Evolutionary conservation across 2,888 invertebrate genomes (phyloP).

Genomic region (Neoitamus cyanurus): DNA sequence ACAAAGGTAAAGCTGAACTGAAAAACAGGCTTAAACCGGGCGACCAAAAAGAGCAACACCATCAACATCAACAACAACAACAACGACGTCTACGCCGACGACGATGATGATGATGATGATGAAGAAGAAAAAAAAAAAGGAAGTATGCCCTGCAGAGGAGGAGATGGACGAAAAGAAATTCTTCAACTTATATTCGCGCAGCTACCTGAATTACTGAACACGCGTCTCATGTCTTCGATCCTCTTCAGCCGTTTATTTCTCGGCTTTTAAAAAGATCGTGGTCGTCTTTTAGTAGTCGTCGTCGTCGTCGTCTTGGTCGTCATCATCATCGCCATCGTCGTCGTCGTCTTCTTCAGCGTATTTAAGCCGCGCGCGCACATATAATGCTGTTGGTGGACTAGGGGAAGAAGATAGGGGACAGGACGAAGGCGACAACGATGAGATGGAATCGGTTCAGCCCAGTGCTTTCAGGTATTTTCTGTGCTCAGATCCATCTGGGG

Average conservation of each 20-base stretch:
- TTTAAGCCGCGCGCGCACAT: constrained; percentile 14
- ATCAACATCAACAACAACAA: neutral
- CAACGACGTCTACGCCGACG: neutral
- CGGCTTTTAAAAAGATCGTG: constrained; percentile 47
- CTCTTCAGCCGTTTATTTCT: constrained; percentile 46
- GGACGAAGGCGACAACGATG: constrained; percentile 1
- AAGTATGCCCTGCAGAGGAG: constrained; percentile 45
- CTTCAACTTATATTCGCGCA: constrained; percentile 57
- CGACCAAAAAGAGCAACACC: constrained; percentile 4
- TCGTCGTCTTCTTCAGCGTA: neutral
- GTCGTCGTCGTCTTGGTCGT: constrained; percentile 15
- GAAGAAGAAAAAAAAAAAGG: neutral
- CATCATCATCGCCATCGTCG: neutral
- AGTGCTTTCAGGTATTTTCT: neutral
- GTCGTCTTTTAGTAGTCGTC: constrained; percentile 20
- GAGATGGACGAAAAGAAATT: constrained; percentile 54
- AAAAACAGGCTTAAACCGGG: constrained; percentile 31
- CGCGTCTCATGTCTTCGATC: constrained; percentile 58
- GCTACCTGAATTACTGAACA: constrained; percentile 62
- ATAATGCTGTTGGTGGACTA: neutral
- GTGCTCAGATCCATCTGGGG: neutral
- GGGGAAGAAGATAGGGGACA: neutral
- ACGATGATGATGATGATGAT: neutral
- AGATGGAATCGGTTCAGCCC: neutral
- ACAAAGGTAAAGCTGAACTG: constrained; percentile 33